These are phyloP conservation scores for Plecturocebus donacophilus DNA, from an alignment of 2,113 vertebrate genomes.

Conservation along the genomic window DNA sequence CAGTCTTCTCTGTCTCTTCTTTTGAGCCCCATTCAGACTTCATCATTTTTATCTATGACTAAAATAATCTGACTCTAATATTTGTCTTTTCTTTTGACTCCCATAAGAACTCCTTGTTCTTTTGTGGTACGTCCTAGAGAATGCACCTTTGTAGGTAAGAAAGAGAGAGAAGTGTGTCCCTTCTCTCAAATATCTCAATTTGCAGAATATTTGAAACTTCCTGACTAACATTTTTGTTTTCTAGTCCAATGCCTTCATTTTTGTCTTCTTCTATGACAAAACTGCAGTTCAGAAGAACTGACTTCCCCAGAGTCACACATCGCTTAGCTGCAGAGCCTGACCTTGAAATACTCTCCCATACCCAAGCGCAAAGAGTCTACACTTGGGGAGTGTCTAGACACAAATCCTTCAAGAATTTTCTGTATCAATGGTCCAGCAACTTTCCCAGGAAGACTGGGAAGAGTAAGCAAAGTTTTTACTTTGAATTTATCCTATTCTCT, in stretches of 20 bases:
- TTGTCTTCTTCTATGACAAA: not conserved
- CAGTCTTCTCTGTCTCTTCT: not conserved
- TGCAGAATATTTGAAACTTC: not conserved
- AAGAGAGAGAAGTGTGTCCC: not conserved
- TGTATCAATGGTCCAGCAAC: not conserved
- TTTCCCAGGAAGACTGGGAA: not conserved
- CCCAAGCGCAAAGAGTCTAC: not conserved
- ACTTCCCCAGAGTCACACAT: not conserved
- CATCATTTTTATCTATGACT: not conserved
- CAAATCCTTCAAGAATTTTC: not conserved
- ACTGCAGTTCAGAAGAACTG: not conserved
- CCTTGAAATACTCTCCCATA: not conserved
- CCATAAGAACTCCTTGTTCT: not conserved
- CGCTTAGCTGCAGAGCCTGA: not conserved
- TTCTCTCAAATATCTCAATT: not conserved
- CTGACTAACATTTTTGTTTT: not conserved
- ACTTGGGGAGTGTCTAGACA: not conserved
- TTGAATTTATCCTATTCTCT: not conserved
- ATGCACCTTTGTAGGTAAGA: not conserved
- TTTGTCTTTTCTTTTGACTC: too few relatives aligned
- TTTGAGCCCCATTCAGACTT: not conserved
- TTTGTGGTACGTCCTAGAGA: not conserved
- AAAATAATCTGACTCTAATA: not conserved
- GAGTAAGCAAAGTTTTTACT: not conserved
- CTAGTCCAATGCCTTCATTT: not conserved